These are phyloP conservation scores for Ormyrus thymus DNA, from an alignment of 2,888 invertebrate genomes.

Conservation along the genomic window DNA sequence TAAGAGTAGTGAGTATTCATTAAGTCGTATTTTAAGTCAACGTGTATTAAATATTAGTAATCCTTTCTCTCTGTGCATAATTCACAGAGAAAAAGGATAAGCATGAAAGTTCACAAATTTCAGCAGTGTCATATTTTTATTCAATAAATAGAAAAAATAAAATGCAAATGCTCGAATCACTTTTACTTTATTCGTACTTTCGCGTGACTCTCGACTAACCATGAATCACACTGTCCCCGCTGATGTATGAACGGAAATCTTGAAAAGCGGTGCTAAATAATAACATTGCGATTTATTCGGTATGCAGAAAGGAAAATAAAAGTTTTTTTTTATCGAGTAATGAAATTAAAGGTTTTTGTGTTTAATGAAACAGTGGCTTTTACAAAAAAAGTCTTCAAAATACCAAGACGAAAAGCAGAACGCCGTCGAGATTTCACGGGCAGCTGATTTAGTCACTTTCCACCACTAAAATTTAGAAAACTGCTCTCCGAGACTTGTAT, in stretches of 20 bases:
- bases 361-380: too few species aligned
- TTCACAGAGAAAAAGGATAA: constrained; percentile 2
- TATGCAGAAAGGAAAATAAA: too few species aligned
- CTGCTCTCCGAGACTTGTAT: not conserved
- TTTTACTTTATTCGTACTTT: constrained; percentile 37
- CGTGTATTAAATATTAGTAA: too few species aligned
- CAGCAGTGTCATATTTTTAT: too few species aligned
- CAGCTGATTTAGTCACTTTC: constrained; percentile 22
- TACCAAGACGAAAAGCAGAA: not conserved
- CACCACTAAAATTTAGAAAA: constrained; percentile 3
- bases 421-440: constrained; percentile 18
- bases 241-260: constrained; percentile 9
- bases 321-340: too few species aligned
- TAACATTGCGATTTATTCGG: too few species aligned
- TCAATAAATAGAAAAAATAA: constrained; percentile 17
- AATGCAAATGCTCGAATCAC: constrained; percentile 12
- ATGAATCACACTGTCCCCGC: constrained; percentile 20
- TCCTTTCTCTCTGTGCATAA: too few species aligned
- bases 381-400: too few species aligned
- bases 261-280: not conserved
- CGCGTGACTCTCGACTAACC: constrained; percentile 11
- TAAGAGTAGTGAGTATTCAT: too few species aligned
- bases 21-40: too few species aligned
- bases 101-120: not conserved
- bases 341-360: too few species aligned